phyloP scores from a whole-genome alignment of 37 sponge, comb jelly and placozoan species.

The Axinella damicornis region DNA sequence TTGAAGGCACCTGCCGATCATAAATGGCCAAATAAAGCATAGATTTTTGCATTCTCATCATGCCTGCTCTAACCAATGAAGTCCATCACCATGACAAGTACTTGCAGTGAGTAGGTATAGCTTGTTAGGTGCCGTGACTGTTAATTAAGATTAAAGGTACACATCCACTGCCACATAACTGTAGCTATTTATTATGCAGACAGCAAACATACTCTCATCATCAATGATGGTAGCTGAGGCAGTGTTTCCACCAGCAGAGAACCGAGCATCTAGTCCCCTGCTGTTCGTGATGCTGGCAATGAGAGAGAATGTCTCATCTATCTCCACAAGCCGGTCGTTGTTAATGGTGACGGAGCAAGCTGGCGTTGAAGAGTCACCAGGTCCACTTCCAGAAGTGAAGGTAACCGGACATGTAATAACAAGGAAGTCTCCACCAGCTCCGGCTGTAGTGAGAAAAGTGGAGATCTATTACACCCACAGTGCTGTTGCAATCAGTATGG shows the following conservation, averaged over 20 bases:
- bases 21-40: too few species aligned
- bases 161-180: too few species aligned
- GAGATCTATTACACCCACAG: too few species aligned
- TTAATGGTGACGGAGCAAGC: not conserved
- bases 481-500: too few species aligned
- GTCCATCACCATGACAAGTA: too few species aligned
- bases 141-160: too few species aligned
- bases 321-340: slow-evolving; percentile 18
- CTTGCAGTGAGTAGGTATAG: too few species aligned
- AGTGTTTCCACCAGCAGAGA: not conserved
- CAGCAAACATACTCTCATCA: not conserved
- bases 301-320: not conserved
- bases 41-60: too few species aligned
- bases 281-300: not conserved
- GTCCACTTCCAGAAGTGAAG: slow-evolving; percentile 1
- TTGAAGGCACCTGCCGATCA: too few species aligned
- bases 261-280: not conserved
- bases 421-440: not conserved
- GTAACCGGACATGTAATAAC: not conserved
- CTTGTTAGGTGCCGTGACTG: too few species aligned
- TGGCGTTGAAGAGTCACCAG: not conserved
- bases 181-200: not conserved
- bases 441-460: not conserved
- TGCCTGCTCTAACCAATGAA: too few species aligned
- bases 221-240: slow-evolving; percentile 2